Percentiles rank a stretch among this genome's conserved stretches.
Evolutionary conservation across 1,140 invertebrate species (phyloP).

Genomic region (Ostrea edulis): DNA sequence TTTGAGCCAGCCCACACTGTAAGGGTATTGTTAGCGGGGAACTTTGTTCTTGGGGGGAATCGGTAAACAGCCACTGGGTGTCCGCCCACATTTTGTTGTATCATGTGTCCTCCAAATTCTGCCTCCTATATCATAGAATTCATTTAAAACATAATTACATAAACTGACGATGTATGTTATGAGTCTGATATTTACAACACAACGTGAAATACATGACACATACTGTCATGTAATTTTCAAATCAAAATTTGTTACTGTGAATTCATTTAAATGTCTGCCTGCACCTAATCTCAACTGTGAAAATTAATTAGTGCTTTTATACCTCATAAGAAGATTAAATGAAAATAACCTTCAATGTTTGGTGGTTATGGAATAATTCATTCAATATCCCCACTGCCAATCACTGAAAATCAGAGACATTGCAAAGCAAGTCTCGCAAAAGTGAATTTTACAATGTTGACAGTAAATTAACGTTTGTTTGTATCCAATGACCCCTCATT

Average conservation of each 20-base stretch:
- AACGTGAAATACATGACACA: background rate
- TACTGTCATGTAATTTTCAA: background rate
- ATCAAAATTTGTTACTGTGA: background rate
- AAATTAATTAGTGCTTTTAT: conserved; percentile 14
- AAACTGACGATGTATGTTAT: too few relatives aligned
- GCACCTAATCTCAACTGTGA: background rate
- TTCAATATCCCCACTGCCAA: background rate
- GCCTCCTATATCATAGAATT: conserved; percentile 66
- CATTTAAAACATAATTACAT: background rate
- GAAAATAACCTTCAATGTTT: background rate
- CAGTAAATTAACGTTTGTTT: background rate
- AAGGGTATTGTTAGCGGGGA: conserved; percentile 72
- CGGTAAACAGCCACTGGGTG: conserved; percentile 78
- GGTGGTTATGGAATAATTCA: background rate
- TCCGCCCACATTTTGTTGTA: conserved; percentile 78
- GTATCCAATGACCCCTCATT: conserved; percentile 10
- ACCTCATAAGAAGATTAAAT: conserved; percentile 22
- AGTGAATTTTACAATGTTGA: conserved; percentile 11
- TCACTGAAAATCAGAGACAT: background rate
- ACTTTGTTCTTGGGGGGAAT: conserved; percentile 75
- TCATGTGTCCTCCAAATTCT: conserved; percentile 77
- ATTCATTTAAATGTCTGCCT: conserved; percentile 3
- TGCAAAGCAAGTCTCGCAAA: background rate
- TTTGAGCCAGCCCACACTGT: conserved; percentile 76
- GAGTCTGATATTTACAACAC: background rate